Evolutionary conservation across 2,113 vertebrate genomes (phyloP).

Genomic region (Anhinga rufa): DNA sequence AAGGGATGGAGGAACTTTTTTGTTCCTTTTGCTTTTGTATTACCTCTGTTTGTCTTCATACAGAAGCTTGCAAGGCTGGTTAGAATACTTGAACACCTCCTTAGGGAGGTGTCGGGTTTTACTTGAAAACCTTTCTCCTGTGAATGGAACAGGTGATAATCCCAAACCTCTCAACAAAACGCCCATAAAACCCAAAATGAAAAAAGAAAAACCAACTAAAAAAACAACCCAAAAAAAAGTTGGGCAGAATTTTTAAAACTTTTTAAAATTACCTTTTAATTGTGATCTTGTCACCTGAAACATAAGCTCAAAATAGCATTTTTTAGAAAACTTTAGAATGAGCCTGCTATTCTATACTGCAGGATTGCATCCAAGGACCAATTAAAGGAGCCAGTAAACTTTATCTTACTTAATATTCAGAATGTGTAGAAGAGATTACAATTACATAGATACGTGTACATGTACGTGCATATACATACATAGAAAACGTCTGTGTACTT

Average conservation of each 20-base stretch:
- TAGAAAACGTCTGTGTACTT: background rate
- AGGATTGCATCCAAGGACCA: background rate
- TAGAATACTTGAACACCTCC: background rate
- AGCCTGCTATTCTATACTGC: background rate
- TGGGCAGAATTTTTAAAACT: background rate
- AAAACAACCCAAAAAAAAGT: background rate
- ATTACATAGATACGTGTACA: background rate
- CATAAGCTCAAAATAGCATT: background rate
- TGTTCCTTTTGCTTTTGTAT: background rate
- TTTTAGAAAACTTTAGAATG: background rate
- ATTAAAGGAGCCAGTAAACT: background rate
- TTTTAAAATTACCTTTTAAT: background rate
- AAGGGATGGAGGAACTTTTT: background rate
- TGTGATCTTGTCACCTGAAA: background rate
- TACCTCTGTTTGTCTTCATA: background rate
- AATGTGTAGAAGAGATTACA: background rate
- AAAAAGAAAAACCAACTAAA: no score
- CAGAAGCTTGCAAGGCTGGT: background rate
- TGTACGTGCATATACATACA: background rate
- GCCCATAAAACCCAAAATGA: no score
- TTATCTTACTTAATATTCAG: background rate
- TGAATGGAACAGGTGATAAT: background rate
- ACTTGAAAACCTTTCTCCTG: background rate
- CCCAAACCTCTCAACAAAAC: background rate
- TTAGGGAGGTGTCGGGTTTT: background rate